phyloP scores from a whole-genome alignment of 2,888 invertebrate species.

The Drosophila diplacantha region DNA sequence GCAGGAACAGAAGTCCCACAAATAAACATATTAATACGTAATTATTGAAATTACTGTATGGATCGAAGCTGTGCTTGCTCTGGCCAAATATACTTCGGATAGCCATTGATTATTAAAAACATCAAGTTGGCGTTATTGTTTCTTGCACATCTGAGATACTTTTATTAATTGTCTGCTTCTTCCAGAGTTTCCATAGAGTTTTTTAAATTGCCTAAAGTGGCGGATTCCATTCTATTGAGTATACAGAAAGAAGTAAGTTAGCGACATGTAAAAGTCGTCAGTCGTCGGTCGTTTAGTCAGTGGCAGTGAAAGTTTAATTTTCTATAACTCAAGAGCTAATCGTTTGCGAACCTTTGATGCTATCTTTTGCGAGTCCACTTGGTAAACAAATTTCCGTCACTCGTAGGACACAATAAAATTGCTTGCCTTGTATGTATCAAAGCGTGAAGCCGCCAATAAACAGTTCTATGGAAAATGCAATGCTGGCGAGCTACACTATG shows the following conservation, averaged over 20 bases:
- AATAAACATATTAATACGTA: conserved; percentile 3
- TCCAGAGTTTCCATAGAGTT: background rate
- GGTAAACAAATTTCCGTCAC: background rate
- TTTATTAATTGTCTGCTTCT: background rate
- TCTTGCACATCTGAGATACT: conserved; percentile 3
- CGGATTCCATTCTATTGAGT: conserved; percentile 4
- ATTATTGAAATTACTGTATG: background rate
- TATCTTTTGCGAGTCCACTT: too few species aligned
- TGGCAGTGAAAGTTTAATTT: background rate
- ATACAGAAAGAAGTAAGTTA: background rate
- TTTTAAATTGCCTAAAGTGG: background rate
- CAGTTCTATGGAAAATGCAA: background rate
- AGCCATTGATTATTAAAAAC: conserved; percentile 14
- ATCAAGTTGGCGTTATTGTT: conserved; percentile 14
- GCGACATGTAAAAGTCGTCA: too few species aligned
- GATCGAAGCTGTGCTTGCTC: background rate
- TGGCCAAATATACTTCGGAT: background rate
- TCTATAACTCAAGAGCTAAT: too few species aligned
- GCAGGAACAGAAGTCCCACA: conserved; percentile 7
- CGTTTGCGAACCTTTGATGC: too few species aligned
- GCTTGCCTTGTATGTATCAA: background rate
- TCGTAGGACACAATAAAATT: background rate
- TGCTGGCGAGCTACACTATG: too few species aligned
- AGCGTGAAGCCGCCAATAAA: background rate
- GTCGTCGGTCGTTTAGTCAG: background rate